Evolutionary conservation across 2,888 invertebrate species (phyloP), one percentile per base, ranked within the genome.

Genomic region (Xanthorhoe designata): DNA sequence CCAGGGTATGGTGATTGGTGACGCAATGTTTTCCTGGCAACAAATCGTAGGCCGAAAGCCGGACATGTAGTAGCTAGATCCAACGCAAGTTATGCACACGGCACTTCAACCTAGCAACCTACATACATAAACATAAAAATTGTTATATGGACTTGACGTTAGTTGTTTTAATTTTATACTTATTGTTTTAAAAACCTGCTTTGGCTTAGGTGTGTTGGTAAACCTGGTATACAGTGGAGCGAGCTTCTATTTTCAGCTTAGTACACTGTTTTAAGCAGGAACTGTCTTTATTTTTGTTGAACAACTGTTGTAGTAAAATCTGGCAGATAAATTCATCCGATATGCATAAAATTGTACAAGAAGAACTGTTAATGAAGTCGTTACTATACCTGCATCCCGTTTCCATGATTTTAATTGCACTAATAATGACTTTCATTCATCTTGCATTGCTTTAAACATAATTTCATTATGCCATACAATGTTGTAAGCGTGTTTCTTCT

Each of bases 51-150:
- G 89, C 84, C 74, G 87, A 86, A 84, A 88, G 86, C 86, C 89
- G 90, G 88, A 90, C 87, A 85, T 88, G 82, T 83, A 82, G n/a
- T n/a, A n/a, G n/a, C n/a, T n/a, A n/a, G 82, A 78, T 81, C 81
- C 82, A 82, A 83, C 82, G 81, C 80, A 78, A 84, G 82, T 83
- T 85, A 80, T 91, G 91, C 92, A 84, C 92, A 92, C 92, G 91
- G 90, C 91, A 90, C 92, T 84, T 74, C 87, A 89, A 87, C 88
- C 90, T 87, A 91, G 74, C 87, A 89, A 87, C 88, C 90, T 87
- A 91, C 88, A 89, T 87, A 87, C 83, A 88, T 82, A 85, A 85
- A 86, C 86, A 85, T 89, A 88, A 88, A 87, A 88, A 85, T 81
- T 79, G 75, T 82, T 78, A n/a, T n/a, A 78, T 80, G 81, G 86